These are phyloP conservation scores for Sinhomidia bicolor DNA, from an alignment of 2,888 invertebrate genomes.

Conservation along the genomic window DNA sequence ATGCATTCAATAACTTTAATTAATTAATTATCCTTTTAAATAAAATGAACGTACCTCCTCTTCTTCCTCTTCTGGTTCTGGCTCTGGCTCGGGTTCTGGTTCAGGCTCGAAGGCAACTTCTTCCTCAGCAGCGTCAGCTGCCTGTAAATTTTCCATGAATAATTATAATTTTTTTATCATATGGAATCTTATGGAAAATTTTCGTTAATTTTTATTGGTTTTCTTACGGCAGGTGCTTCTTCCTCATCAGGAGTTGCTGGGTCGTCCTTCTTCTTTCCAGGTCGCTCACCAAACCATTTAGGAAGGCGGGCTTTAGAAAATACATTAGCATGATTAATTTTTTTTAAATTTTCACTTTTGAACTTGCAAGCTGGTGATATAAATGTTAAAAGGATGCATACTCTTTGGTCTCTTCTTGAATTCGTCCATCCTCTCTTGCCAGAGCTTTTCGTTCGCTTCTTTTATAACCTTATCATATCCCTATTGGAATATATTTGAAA, in stretches of 20 bases:
- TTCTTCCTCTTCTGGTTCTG: conserved; percentile 64
- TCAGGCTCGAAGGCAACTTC: conserved; percentile 52
- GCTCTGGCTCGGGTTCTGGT: conserved; percentile 64
- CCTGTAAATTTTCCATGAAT: conserved; percentile 30
- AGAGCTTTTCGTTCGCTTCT: conserved; percentile 91
- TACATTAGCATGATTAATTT: not conserved
- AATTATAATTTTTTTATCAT: no score
- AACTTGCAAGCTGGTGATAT: not conserved
- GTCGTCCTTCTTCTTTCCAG: conserved; percentile 94
- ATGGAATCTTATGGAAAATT: not conserved
- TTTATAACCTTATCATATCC: conserved; percentile 91
- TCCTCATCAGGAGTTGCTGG: conserved; percentile 93
- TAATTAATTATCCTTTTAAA: not conserved
- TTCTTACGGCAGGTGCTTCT: conserved; percentile 95
- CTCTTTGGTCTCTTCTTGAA: conserved; percentile 94
- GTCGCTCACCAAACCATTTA: conserved; percentile 97
- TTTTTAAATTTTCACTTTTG: not conserved
- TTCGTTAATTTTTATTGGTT: conserved; percentile 87
- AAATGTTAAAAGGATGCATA: conserved; percentile 84
- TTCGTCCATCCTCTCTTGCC: conserved; percentile 92
- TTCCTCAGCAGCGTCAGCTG: conserved; percentile 53
- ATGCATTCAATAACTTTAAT: not conserved
- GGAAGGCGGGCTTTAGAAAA: conserved; percentile 91
- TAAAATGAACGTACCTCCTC: conserved; percentile 36
- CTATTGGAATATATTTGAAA: no score